phyloP scores from a whole-genome alignment of 2,113 vertebrate species.

The Paradoxurus hermaphroditus region DNA sequence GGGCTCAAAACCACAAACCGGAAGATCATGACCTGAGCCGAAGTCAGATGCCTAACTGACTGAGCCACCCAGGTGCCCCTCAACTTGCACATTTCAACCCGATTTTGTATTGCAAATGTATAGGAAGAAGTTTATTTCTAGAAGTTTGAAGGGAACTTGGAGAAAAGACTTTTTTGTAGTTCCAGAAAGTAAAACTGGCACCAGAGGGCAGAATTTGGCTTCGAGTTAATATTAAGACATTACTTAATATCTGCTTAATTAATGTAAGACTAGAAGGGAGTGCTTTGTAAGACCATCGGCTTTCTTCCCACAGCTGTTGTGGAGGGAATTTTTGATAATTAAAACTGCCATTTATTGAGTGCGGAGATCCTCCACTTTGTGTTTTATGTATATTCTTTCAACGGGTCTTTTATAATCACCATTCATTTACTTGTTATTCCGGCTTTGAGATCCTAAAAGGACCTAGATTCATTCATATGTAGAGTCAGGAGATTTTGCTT shows the following conservation, averaged over 20 bases:
- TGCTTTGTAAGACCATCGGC: background rate
- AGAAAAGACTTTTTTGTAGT: background rate
- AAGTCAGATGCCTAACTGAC: no score
- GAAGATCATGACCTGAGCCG: no score
- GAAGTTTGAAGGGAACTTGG: background rate
- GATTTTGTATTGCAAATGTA: background rate
- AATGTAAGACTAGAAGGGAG: background rate
- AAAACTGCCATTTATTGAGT: background rate
- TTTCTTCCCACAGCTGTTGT: background rate
- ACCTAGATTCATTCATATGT: background rate
- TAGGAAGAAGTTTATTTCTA: background rate
- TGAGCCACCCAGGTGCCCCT: no score
- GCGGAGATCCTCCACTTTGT: background rate
- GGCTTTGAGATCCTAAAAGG: background rate
- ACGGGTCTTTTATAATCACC: background rate
- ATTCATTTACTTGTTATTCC: background rate
- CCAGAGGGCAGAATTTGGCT: background rate
- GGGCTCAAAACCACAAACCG: no score
- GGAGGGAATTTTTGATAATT: constrained; percentile 14
- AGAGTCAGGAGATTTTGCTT: background rate
- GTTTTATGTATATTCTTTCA: background rate
- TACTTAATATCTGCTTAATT: constrained; percentile 30
- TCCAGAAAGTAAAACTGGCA: background rate
- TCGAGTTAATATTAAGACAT: background rate
- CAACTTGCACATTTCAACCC: background rate